Conservation (phyloP, 2,888 invertebrate genomes). For the Callosobruchus maculatus region DNA sequence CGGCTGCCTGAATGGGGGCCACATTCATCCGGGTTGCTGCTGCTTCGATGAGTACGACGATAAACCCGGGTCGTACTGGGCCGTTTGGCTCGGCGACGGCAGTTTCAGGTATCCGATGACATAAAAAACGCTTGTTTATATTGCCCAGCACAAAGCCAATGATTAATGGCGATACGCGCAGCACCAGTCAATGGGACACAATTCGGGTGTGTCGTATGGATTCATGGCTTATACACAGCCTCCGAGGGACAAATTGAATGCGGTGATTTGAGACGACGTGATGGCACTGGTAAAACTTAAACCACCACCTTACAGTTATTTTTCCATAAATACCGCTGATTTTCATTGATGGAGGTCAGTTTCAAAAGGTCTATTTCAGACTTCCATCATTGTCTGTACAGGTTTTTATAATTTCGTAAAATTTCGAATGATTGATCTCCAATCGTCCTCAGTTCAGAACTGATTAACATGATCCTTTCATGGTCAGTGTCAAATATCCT, state of each 20-base stretch:
- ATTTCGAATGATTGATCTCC: too few relatives aligned
- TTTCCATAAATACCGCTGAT: too few relatives aligned
- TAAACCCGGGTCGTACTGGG: neutral
- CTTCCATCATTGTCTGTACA: too few relatives aligned
- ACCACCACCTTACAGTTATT: too few relatives aligned
- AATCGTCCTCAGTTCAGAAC: too few relatives aligned
- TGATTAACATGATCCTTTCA: too few relatives aligned
- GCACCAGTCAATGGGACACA: constrained; percentile 27
- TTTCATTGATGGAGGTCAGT: too few relatives aligned
- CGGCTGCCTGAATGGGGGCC: neutral
- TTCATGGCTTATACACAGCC: neutral
- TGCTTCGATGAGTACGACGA: neutral
- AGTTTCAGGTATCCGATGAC: constrained; percentile 52
- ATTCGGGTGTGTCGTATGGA: constrained; percentile 1
- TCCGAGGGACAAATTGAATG: neutral
- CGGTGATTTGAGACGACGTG: too few relatives aligned
- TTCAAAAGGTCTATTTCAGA: too few relatives aligned
- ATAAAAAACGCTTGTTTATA: constrained; percentile 55
- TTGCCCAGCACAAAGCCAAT: constrained; percentile 46
- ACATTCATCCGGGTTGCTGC: neutral
- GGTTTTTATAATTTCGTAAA: too few relatives aligned
- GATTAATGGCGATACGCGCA: constrained; percentile 47
- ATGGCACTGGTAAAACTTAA: too few relatives aligned
- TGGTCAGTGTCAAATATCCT: too few relatives aligned
- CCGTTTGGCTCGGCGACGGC: constrained; percentile 10